Conservation (phyloP, 1,140 invertebrate genomes). For the Pomacea maculata region DNA sequence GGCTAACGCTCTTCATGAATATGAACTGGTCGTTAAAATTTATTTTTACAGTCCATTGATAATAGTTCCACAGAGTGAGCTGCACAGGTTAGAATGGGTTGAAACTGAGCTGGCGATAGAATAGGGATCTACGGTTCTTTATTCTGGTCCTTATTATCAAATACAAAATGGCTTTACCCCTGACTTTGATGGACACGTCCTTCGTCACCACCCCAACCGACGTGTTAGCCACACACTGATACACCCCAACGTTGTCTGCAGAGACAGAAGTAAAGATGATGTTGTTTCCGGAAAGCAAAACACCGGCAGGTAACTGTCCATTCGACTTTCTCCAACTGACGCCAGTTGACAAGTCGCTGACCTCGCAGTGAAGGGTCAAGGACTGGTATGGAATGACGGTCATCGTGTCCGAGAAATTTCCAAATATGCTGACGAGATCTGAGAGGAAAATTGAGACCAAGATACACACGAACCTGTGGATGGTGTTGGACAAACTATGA, state of each 20-base stretch:
- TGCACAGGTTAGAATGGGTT: no score
- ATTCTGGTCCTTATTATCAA: no score
- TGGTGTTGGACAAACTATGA: no score
- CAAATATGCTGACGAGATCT: background rate
- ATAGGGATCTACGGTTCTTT: no score
- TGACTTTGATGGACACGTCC: background rate
- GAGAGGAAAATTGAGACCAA: no score
- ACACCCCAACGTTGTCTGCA: background rate
- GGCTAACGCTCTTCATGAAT: no score
- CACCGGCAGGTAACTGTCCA: background rate
- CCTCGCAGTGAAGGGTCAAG: slow-evolving; percentile 8
- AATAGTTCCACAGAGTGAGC: no score
- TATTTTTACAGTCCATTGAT: no score
- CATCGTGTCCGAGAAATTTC: slow-evolving; percentile 6
- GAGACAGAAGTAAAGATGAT: slow-evolving; percentile 5
- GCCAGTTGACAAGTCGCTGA: background rate
- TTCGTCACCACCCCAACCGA: slow-evolving; percentile 3
- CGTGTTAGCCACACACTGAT: slow-evolving; percentile 6
- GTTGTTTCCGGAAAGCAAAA: background rate
- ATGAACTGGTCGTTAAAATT: no score
- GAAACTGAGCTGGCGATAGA: no score
- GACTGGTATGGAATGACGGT: background rate
- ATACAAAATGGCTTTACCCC: background rate
- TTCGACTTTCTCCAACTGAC: background rate
- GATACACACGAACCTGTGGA: no score